Evolutionary conservation across 1,140 invertebrate genomes (phyloP), one percentile per base, ranked within the genome.

Genomic region (Drosophila sp.): DNA sequence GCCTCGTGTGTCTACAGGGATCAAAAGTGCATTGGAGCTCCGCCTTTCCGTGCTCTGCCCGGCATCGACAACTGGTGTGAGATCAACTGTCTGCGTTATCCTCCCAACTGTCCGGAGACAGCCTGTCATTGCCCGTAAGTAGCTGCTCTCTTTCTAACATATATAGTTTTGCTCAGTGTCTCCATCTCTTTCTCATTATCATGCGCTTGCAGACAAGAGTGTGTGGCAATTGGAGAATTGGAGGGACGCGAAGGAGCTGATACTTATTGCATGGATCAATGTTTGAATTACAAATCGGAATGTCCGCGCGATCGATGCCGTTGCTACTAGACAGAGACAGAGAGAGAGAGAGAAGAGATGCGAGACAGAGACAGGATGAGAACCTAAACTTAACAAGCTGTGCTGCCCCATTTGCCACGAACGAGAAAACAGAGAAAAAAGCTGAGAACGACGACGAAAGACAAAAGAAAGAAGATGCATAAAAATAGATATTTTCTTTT

Each of bases 41-140:
- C 92, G 6, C 78, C 92, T 1, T 97, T 94, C 91, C 93, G 94
- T 16, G 72, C 92, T 13, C 93, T 96, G 63, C 95, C 95, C 8
- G 96, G 96, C 18, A 96, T 97, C 93, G 93, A 94, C 59, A 93
- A 94, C 59, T 97, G 96, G 96, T 97, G 97, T 87, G 95, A 96
- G 92, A 94, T 92, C 13, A 97, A 97, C 92, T 97, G 97, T 72
- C 92, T 97, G 48, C 94, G 95, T 34, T 97, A 97, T 91, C 96
- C 96, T 13, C 96, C 96, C 1, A 96, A 97, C 90, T 97, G 97
- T 91, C 96, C 96, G 0, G 91, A 93, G 16, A 91, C 93, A 7
- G 92, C 96, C 7, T 97, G 97, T 71, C 92, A 94, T 45, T 97
- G 97, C 83, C 96, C 96, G 96, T 97, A 93, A 96, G 96, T 95